Percentiles rank a stretch among this genome's conserved stretches.
Evolutionary conservation across 2,888 invertebrate species (phyloP).

Genomic region (Tromatobia lineatoria): DNA sequence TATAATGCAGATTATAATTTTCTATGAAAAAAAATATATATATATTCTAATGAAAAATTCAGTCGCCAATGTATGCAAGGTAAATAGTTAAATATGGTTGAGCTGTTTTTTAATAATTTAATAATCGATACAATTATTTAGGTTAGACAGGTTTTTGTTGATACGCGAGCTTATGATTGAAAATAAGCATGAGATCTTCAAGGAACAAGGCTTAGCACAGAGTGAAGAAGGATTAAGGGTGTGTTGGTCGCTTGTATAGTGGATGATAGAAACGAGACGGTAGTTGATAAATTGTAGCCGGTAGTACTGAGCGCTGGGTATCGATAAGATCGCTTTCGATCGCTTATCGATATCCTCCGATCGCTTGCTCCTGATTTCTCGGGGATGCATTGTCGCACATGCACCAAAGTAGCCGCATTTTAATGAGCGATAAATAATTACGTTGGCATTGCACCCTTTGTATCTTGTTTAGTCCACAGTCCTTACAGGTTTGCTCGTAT

Average conservation of each 20-base stretch:
- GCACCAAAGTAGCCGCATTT: constrained; percentile 73
- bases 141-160: too few relatives aligned
- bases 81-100: too few relatives aligned
- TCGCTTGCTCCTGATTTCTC: constrained; percentile 77
- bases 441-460: constrained; percentile 72
- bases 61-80: too few relatives aligned
- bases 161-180: too few relatives aligned
- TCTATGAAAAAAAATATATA: too few relatives aligned
- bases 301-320: constrained; percentile 71
- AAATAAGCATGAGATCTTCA: too few relatives aligned
- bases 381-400: constrained; percentile 58
- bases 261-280: constrained; percentile 11
- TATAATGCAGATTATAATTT: too few relatives aligned
- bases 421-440: constrained; percentile 83
- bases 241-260: background rate
- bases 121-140: too few relatives aligned
- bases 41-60: too few relatives aligned
- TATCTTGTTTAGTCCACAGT: constrained; percentile 46
- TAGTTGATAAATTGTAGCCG: constrained; percentile 79
- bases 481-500: constrained; percentile 16
- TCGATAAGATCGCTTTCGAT: constrained; percentile 75
- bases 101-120: too few relatives aligned
- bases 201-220: too few relatives aligned
- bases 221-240: background rate
- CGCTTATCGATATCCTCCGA: constrained; percentile 75